phyloP scores from a whole-genome alignment of 1,140 invertebrate species.

The Drosophila albomicans region DNA sequence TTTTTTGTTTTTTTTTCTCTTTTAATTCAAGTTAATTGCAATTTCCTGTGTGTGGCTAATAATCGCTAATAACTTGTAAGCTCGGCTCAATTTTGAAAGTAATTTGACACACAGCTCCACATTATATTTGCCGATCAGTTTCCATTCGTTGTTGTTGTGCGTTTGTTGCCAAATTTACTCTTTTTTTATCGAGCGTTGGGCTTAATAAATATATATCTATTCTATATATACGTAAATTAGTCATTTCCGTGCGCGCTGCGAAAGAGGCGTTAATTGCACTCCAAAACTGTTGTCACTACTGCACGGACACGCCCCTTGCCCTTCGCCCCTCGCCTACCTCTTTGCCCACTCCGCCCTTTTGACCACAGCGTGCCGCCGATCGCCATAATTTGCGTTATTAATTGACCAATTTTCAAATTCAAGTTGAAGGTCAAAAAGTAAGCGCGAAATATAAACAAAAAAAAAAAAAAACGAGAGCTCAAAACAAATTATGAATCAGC shows the following conservation, averaged over 20 bases:
- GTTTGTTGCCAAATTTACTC: slow-evolving; percentile 26
- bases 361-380: slow-evolving; percentile 38
- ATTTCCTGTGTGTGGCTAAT: slow-evolving; percentile 58
- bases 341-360: not conserved
- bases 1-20: no score
- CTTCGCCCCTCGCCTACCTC: not conserved
- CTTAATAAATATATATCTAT: slow-evolving; percentile 4
- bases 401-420: slow-evolving; percentile 81
- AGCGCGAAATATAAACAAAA: slow-evolving; percentile 43
- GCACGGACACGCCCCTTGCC: slow-evolving; percentile 19
- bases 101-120: slow-evolving; percentile 67
- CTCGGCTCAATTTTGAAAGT: slow-evolving; percentile 71
- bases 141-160: slow-evolving; percentile 31
- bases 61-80: slow-evolving; percentile 54
- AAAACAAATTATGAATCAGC: slow-evolving; percentile 11
- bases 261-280: slow-evolving; percentile 71
- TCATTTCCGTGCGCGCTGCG: slow-evolving; percentile 63
- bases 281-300: slow-evolving; percentile 75
- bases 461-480: slow-evolving; percentile 48
- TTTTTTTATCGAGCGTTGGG: slow-evolving; percentile 10
- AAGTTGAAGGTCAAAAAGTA: slow-evolving; percentile 76
- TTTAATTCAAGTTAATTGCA: slow-evolving; percentile 65
- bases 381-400: slow-evolving; percentile 80
- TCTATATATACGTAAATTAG: slow-evolving; percentile 58
- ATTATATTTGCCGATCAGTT: slow-evolving; percentile 63